A percentile compares a stretch with the other conserved stretches of the same genome.
phyloP scores from a whole-genome alignment of 2,797 vertebrate species.

The Poecilia gillii region DNA sequence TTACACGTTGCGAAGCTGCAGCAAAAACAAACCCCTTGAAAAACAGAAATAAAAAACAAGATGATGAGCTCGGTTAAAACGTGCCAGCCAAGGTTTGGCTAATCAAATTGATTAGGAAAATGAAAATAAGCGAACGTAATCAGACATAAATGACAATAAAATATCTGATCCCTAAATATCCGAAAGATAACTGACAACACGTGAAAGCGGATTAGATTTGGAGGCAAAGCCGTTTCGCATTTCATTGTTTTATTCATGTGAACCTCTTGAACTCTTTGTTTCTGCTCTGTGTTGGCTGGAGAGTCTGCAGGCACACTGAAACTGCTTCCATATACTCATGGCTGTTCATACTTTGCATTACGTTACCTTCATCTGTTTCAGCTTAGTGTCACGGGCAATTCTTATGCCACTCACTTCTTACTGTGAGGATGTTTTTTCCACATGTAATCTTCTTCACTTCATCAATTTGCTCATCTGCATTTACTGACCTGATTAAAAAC shows the following conservation, averaged over 20 bases:
- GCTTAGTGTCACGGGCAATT: slow-evolving; percentile 25
- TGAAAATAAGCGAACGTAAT: slow-evolving; percentile 22
- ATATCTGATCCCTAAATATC: slow-evolving; percentile 30
- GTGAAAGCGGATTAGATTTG: slow-evolving; percentile 36
- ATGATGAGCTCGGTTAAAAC: slow-evolving; percentile 13
- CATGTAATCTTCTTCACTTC: neutral
- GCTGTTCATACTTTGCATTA: slow-evolving; percentile 4
- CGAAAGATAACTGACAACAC: slow-evolving; percentile 7
- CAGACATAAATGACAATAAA: slow-evolving; percentile 33
- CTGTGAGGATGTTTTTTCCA: slow-evolving; percentile 12
- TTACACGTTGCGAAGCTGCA: neutral
- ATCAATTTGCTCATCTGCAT: neutral
- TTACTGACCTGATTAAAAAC: slow-evolving; percentile 1
- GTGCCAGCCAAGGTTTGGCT: slow-evolving; percentile 7
- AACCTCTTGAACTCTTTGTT: slow-evolving; percentile 45
- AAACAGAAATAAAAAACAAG: neutral
- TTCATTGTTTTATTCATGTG: slow-evolving; percentile 35
- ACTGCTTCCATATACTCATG: slow-evolving; percentile 5
- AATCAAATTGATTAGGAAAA: slow-evolving; percentile 28
- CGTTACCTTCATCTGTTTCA: slow-evolving; percentile 54
- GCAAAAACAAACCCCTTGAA: neutral
- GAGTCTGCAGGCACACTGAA: slow-evolving; percentile 5
- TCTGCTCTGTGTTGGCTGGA: slow-evolving; percentile 3
- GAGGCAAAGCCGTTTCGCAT: slow-evolving; percentile 30
- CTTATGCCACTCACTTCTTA: slow-evolving; percentile 18